Evolutionary conservation across 1,140 invertebrate species (phyloP), one percentile per base, ranked within the genome.

Genomic region (Idris sp.): DNA sequence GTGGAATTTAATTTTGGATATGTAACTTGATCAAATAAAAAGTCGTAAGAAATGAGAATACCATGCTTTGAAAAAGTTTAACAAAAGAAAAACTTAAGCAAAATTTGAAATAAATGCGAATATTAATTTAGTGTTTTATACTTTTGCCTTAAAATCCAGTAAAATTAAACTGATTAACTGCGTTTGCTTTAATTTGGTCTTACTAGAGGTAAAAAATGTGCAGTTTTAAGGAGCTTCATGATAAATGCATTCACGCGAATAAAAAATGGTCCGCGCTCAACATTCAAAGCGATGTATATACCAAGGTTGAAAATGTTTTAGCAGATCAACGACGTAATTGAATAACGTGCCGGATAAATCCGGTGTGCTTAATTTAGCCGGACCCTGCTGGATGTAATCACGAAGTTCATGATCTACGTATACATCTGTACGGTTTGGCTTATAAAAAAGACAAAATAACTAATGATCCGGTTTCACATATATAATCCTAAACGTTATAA

Each of bases 401-500:
- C 10, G 15, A 36, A 64, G 25, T 59, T 54, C 41, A 44, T 40
- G 46, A 43, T 59, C 25, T 5, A 1, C 3, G 25, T 31, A 13
- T 41, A 8, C 13, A 51, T 59, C 10, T 31, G 28, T n/a, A n/a
- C 41, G 15, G 14, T 44, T 38, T 28, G 40, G 10, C 13, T 31
- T 22, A 38, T 3, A n/a, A 67, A 68, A 62, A 74, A 56, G 16
- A 13, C 30, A 22, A 40, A 68, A 64, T 68, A 75, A 64, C 58
- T 64, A 62, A 74, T 75, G 49, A 25, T 16, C 58, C 56, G 41
- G 35, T 69, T 58, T 7, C 36, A n/a, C n/a, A n/a, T n/a, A 30
- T 31, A 38, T 53, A 56, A 69, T 69, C 38, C 46, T 65, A 46
- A 75, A 31, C 44, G 38, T 46, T 36, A 54, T 65, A 53, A 75